These are phyloP conservation scores for Crossocerus cetratus DNA, from an alignment of 2,888 invertebrate genomes.

Conservation along the genomic window DNA sequence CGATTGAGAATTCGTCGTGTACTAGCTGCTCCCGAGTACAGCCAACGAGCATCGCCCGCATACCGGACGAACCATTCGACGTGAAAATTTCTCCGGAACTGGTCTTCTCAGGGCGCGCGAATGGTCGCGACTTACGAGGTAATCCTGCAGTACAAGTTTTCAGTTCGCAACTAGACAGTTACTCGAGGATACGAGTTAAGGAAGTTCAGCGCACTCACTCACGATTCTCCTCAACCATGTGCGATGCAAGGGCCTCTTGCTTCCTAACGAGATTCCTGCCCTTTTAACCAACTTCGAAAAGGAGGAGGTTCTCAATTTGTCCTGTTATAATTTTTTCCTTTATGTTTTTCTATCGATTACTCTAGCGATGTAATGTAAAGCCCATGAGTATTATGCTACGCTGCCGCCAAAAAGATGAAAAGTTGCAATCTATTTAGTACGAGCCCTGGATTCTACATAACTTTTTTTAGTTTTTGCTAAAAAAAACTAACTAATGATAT, in stretches of 20 bases:
- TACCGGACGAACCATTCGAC: conserved; percentile 31
- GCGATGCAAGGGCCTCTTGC: conserved; percentile 17
- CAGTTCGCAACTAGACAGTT: conserved; percentile 52
- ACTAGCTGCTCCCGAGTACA: conserved; percentile 10
- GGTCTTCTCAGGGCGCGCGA: conserved; percentile 15
- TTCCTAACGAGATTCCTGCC: neutral
- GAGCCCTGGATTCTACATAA: no score
- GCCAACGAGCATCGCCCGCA: conserved; percentile 10
- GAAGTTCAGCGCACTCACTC: conserved; percentile 33
- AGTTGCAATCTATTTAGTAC: no score
- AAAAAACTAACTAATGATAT: no score
- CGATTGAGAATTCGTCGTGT: conserved; percentile 43
- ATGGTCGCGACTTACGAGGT: conserved; percentile 54
- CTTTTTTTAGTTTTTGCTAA: no score
- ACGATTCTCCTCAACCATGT: conserved; percentile 41
- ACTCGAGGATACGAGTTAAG: conserved; percentile 50
- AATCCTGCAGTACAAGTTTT: conserved; percentile 58
- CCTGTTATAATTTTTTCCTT: no score
- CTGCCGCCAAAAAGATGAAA: no score
- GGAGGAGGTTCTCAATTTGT: neutral
- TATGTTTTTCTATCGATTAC: no score
- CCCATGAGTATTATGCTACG: no score
- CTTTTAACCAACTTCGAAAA: neutral
- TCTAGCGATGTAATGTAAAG: no score
- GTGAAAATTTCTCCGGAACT: conserved; percentile 50